A percentile compares a stretch with the other conserved stretches of the same genome.
phyloP scores from a whole-genome alignment of 2,888 invertebrate genomes.

The Uropetala carovei region DNA sequence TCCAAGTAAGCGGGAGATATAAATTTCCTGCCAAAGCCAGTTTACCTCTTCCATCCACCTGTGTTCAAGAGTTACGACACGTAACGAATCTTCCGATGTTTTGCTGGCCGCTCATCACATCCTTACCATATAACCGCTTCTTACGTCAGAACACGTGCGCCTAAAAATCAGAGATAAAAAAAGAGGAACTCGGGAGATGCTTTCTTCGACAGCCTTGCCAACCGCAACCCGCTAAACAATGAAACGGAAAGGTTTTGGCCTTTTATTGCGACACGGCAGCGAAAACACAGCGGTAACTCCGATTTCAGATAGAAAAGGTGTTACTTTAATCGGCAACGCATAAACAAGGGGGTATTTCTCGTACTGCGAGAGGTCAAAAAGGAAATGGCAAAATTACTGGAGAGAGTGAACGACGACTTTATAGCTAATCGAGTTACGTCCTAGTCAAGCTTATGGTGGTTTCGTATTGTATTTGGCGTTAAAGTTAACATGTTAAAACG shows the following conservation, averaged over 20 bases:
- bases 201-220: no score
- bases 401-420: no score
- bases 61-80: neutral
- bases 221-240: constrained; percentile 28
- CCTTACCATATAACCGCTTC: constrained; percentile 11
- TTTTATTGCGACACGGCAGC: neutral
- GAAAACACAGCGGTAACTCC: no score
- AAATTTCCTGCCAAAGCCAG: neutral
- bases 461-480: no score
- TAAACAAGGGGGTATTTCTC: no score
- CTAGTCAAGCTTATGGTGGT: no score
- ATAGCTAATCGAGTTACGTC: no score
- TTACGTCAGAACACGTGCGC: constrained; percentile 38
- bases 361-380: no score
- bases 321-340: no score
- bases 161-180: neutral
- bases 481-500: no score
- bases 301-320: no score
- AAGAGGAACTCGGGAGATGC: neutral
- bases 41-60: constrained; percentile 9
- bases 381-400: no score
- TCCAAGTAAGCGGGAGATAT: neutral
- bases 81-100: neutral
- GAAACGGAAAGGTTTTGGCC: neutral
- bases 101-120: constrained; percentile 33